Evolutionary conservation across 2,888 invertebrate genomes (phyloP), one percentile per base, ranked within the genome.

Genomic region (Mesoligia furuncula): DNA sequence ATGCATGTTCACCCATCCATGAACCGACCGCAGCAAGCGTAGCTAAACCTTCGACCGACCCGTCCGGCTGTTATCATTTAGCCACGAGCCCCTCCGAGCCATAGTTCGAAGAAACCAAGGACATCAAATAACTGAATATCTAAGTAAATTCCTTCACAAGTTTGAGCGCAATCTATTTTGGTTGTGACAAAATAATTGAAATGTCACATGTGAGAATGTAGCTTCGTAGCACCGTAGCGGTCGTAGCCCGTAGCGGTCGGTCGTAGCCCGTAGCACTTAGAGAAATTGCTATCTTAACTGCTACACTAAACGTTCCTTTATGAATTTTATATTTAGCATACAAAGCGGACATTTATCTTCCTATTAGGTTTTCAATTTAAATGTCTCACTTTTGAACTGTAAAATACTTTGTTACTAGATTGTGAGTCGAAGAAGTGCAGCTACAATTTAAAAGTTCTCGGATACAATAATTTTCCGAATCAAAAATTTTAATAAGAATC

Each of bases 111-210:
- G 48, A 42, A 54, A 27, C 57, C 31, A 57, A 72, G 17, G 20
- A 42, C 51, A 65, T 62, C 8, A 64, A 64, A 68, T 79, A 51
- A 20, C 36, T 36, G 13, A 76, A 65, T 48, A 57, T 36, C 13
- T 27, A 36, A 68, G 57, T 79, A 59, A 79, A 83, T 73, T 59
- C 64, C 77, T 54, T 61, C 62, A 54, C 39, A 51, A 73, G 31
- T 62, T 64, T 62, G 57, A 75, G 45, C n/a, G 70, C 59, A 79
- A 85, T 77, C 76, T 73, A 85, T 83, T 85, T 84, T 79, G 79
- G 77, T 84, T 83, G 83, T 89, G 87, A 86, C 79, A 84, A 76
- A 88, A 86, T 90, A 90, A 90, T 90, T 88, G 84, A 87, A 90
- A 88, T 79, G 88, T 86, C 88, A 87, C 73, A 78, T 71, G 76